Base-by-base conservation (phyloP, 35 echinoderm and acorn worm species). In the Apostichopus parvimensis region DNA sequence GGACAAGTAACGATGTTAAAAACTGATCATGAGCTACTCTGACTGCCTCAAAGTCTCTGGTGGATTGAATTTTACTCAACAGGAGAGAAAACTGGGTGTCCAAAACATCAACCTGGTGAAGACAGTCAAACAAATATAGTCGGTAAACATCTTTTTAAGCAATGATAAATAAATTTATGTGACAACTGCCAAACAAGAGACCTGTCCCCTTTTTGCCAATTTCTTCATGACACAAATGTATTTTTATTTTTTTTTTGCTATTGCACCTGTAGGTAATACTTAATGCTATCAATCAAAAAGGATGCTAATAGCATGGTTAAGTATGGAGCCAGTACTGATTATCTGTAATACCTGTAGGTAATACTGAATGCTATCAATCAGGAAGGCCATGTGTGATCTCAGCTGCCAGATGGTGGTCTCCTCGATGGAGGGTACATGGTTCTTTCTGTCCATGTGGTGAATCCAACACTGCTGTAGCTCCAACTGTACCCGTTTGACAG, bases 401-500 rank as follows among this genome's bases (percentile, higher is more conserved):
- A 98, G 94, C 23, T 91, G 93, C 92, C 94, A 95, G 10, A 94
- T 94, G 25, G 73, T 90, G 0, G 90, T 89, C 20, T 95, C 94
- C 64, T 90, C 92, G 24, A 79, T 77, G 9, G 71, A 59, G 1
- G 84, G 73, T 6, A 77, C 24, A 3, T 90, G 93, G 28, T 96
- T 90, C 88, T 98, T 98, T 9, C 87, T 83, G 70, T 98, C 94
- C 97, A 98, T 95, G 91, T 96, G 97, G 34, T 94, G 81, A 9
- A 95, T 82, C 97, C 97, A 98, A 65, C 97, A 98, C 59, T 98
- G 97, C 77, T 98, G 97, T 9, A 98, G 90, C 57, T 95, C 97
- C 9, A 98, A 26, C 91, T 98, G 97, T 1, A 98, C 97, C n/a
- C 97, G 68, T 61, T 98, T 98, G 53, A 98, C 91, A 75, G 92